Conservation (phyloP, 2,888 invertebrate genomes). For the Calameuta filiformis region DNA sequence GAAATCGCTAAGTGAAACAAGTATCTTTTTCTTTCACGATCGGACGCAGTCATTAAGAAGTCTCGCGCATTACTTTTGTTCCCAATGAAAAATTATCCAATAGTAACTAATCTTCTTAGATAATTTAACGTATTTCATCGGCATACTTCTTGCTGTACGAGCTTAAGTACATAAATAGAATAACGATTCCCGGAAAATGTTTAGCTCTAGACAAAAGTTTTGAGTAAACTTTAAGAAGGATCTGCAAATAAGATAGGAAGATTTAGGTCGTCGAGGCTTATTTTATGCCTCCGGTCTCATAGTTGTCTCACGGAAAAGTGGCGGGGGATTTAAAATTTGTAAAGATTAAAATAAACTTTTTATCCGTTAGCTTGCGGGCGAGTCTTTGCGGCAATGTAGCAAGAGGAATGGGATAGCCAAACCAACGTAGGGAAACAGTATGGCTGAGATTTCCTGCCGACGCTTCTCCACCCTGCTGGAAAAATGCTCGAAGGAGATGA, state of each 20-base stretch:
- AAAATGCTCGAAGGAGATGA: slow-evolving; percentile 12
- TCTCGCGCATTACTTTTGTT: not conserved
- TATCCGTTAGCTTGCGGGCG: slow-evolving; percentile 44
- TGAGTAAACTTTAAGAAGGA: not conserved
- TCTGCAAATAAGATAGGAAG: not conserved
- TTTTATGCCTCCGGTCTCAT: slow-evolving; percentile 37
- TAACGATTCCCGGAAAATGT: not conserved
- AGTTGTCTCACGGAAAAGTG: slow-evolving; percentile 30
- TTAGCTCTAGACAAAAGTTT: not conserved
- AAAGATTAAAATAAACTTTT: slow-evolving; percentile 63
- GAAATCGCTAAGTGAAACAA: not conserved
- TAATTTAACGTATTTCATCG: no score
- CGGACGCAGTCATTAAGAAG: not conserved
- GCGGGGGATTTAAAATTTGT: slow-evolving; percentile 54
- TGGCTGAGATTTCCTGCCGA: slow-evolving; percentile 14
- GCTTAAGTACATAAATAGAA: not conserved
- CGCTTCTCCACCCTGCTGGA: slow-evolving; percentile 15
- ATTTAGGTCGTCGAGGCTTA: slow-evolving; percentile 4
- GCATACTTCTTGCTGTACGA: not conserved
- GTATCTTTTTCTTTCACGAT: not conserved
- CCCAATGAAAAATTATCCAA: not conserved
- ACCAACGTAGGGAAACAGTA: not conserved
- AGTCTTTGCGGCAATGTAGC: slow-evolving; percentile 8
- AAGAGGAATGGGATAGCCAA: not conserved
- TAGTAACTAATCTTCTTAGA: not conserved